Base-by-base conservation (phyloP, 2,888 invertebrate species). In the Coelopa pilipes region DNA sequence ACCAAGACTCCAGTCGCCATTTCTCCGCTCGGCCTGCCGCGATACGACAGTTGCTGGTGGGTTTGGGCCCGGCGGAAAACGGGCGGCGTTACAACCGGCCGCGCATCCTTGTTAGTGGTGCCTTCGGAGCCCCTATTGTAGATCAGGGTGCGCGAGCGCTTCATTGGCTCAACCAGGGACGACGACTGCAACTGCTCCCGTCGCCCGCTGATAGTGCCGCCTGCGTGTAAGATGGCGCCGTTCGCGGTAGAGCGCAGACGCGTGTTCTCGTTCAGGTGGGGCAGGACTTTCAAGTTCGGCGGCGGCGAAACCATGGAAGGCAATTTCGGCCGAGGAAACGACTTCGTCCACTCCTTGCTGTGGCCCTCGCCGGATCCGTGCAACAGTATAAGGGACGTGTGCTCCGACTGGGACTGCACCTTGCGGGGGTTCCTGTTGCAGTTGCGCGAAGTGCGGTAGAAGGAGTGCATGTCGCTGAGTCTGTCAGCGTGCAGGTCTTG, bases 151-250 rank as follows among this genome's bases (percentile, higher is more conserved):
- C 78, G 78, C 1, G 82, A 82, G 49, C 82, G 78, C 70, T 80
- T 81, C 12, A 80, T 49, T 9, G 73, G 11, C 13, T 63, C 63
- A 19, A 69, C 65, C 2, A 49, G 34, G n/a, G 50, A n/a, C 63
- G 47, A 49, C 50, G n/a, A 15, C 2, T 62, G 46, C 7, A 34
- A 4, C 10, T 69, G 72, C 12, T 81, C 80, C 47, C 90, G 89
- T 73, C 93, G 89, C 5, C 94, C 93, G 80, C 93, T 93, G 84
- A 96, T 92, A 77, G 95, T 95, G 69, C 95, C 95, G 0, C 94
- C 95, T 7, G 93, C 92, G 80, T 93, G 94, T 72, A 96, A 88
- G 83, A 95, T 94, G 81, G 92, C 92, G 69, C 95, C 95, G 87
- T 96, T 95, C 86, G 94, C 92, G 3, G 95, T 95, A 74, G 92